Evolutionary conservation across 2,888 invertebrate genomes (phyloP), one percentile per base, ranked within the genome.

Genomic region (Augiades crinisus): DNA sequence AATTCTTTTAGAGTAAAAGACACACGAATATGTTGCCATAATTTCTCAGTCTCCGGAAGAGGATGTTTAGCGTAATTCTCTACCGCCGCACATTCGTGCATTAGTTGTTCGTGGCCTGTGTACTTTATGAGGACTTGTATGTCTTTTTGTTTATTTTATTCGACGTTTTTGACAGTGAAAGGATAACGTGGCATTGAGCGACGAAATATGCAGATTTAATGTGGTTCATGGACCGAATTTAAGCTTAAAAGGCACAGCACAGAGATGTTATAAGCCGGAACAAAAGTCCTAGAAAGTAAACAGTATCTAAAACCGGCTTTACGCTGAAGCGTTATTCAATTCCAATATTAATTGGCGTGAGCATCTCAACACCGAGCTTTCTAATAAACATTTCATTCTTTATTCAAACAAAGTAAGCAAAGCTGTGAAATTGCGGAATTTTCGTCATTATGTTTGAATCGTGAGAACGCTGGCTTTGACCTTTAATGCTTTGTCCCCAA

Each of bases 401-500:
- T 27, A 16, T 24, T 30, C 16, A 22, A 40, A 16, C 16, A 41
- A 27, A 40, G 24, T 27, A 43, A 44, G 19, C 14, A 30, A 21
- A 33, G 14, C 33, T 33, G 31, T 33, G 21, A 44, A 44, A 44
- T 33, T 21, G 19, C 4, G 19, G 33, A 31, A 21, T 44, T 44
- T 44, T 44, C 33, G 13, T 30, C 13, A 21, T 44, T 21, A 21
- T 44, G 19, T 33, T 31, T 21, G 33, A 33, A 24, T 36, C 24
- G 34, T 17, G 17, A 46, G n/a, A n/a, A 36, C 27, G 27, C 36
- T 31, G 8, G 44, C 44, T 46, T 17, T 27, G 46, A 46, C 46
- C 27, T 37, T 45, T 19, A 30, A n/a, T 38, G 37, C 30, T 30
- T 37, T 21, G 30, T 37, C 19, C 30, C 22, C 37, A 30, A 14